Percentiles rank a stretch among this genome's conserved stretches.
Conservation (phyloP, 2,797 vertebrate species). For the Cercopithecus petaurista region DNA sequence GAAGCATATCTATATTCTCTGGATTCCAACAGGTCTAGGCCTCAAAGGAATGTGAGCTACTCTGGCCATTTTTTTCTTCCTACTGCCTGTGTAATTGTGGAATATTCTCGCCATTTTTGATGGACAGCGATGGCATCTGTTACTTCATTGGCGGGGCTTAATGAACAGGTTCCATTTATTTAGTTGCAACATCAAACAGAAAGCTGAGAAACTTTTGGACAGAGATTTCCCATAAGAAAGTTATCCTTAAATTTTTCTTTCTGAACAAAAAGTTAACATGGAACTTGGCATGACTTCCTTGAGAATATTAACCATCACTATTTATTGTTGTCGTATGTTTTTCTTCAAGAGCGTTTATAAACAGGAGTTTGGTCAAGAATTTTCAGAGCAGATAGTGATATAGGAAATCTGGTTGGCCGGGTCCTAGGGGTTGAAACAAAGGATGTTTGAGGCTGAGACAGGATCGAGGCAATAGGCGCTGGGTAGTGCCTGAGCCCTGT, state of each 20-base stretch:
- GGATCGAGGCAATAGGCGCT: not conserved
- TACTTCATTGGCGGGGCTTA: not conserved
- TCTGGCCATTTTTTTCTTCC: not conserved
- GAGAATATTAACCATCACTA: not conserved
- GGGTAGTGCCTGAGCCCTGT: not conserved
- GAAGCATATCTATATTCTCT: not conserved
- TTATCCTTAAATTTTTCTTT: not conserved
- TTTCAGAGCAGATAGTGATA: not conserved
- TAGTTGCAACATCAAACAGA: slow-evolving; percentile 13
- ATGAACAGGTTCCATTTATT: not conserved
- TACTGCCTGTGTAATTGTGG: not conserved
- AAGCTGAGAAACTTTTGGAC: slow-evolving; percentile 1
- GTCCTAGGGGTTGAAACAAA: not conserved
- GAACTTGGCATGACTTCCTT: not conserved
- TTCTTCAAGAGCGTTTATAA: not conserved
- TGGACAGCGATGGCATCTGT: not conserved
- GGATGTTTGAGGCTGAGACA: not conserved
- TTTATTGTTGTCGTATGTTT: not conserved
- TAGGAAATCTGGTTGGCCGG: not conserved
- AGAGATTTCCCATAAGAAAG: not conserved
- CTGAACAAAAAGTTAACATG: not conserved
- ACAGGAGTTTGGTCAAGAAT: not conserved
- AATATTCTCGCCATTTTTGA: not conserved
- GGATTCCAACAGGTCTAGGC: not conserved
- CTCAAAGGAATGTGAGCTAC: not conserved